phyloP scores from a whole-genome alignment of 1,140 invertebrate species.

The Agrypnia vestita region DNA sequence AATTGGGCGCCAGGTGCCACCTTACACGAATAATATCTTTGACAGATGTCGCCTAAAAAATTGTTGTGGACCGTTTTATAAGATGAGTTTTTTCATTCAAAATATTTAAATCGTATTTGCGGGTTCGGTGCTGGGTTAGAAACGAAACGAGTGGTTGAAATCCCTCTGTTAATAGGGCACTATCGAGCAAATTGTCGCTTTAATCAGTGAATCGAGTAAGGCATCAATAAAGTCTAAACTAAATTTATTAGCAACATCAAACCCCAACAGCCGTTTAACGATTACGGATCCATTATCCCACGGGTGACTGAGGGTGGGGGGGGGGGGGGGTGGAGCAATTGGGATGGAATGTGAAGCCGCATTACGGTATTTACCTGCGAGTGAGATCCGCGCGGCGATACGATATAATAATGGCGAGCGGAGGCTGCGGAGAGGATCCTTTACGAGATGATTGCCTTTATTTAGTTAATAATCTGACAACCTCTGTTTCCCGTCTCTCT shows the following conservation, averaged over 20 bases:
- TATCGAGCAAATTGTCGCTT: neutral
- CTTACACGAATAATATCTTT: too few relatives aligned
- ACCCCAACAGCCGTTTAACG: conserved; percentile 15
- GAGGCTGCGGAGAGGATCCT: neutral
- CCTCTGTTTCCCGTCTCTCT: neutral
- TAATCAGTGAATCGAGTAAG: conserved; percentile 11
- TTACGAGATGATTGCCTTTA: conserved; percentile 33
- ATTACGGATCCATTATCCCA: conserved; percentile 35
- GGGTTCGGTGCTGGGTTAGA: too few relatives aligned
- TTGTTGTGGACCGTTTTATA: too few relatives aligned
- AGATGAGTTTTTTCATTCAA: too few relatives aligned
- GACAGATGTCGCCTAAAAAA: too few relatives aligned
- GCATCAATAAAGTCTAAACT: conserved; percentile 32
- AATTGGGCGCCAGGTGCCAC: too few relatives aligned
- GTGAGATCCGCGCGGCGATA: neutral
- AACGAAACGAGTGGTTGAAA: too few relatives aligned
- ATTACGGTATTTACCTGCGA: conserved; percentile 38
- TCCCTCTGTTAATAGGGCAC: too few relatives aligned
- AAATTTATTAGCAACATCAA: conserved; percentile 21
- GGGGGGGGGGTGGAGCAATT: neutral
- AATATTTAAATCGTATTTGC: too few relatives aligned
- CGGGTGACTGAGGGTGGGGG: neutral
- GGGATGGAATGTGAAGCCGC: conserved; percentile 12
- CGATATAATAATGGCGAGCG: neutral
- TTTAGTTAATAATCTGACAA: conserved; percentile 36